Evolutionary conservation across 35 echinoderm and acorn worm genomes (phyloP).

Genomic region (Lytechinus variegatus): DNA sequence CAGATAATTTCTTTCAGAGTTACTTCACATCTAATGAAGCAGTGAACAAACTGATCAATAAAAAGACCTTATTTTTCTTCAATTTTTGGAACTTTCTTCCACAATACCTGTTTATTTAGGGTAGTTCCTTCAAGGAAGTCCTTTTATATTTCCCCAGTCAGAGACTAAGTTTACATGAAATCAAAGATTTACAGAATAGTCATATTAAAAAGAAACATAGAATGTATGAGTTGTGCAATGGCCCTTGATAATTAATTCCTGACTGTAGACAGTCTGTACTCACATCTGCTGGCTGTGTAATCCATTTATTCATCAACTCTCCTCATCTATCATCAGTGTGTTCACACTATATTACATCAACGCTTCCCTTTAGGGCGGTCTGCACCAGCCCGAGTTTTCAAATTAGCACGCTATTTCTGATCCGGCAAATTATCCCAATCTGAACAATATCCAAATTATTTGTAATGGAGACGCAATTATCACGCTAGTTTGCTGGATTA

Average conservation of each 20-base stretch:
- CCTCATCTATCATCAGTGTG: background rate
- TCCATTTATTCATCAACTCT: constrained; percentile 3
- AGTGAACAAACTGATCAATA: background rate
- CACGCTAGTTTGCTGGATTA: too few species aligned
- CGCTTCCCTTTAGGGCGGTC: background rate
- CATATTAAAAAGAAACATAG: background rate
- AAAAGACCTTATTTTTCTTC: background rate
- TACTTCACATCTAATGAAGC: background rate
- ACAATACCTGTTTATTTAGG: too few species aligned
- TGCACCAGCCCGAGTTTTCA: too few species aligned
- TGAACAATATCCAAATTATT: too few species aligned
- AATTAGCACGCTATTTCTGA: too few species aligned
- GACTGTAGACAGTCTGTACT: background rate
- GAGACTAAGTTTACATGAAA: too few species aligned
- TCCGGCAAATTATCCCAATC: too few species aligned
- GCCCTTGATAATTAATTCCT: background rate
- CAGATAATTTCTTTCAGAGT: background rate
- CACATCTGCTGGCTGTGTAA: constrained; percentile 1
- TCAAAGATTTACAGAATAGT: background rate
- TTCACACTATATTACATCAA: background rate
- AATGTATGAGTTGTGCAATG: background rate
- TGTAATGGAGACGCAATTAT: too few species aligned
- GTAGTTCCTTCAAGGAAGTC: too few species aligned
- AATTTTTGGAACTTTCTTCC: too few species aligned
- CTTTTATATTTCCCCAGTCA: too few species aligned